Evolutionary conservation across 2,113 vertebrate genomes (phyloP), one percentile per base, ranked within the genome.

Genomic region (Ictalurus punctatus): DNA sequence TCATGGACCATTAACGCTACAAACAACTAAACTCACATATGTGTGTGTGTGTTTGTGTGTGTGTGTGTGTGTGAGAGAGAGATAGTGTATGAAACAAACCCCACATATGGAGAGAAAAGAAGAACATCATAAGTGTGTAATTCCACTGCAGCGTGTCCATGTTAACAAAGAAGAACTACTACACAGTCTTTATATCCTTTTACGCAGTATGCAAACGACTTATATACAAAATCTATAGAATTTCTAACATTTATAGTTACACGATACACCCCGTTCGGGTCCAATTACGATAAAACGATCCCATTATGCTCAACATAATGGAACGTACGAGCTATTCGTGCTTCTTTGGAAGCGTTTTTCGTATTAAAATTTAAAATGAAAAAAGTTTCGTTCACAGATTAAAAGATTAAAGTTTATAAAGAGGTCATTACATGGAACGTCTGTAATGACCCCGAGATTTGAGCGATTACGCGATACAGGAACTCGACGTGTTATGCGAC

Each of bases 1-100:
- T 34, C 80, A 82, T 59, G 56, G 81, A 83, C 56, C 34, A 61
- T 83, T 61, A 83, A 83, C 19, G 13, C 58, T 37, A 61, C 81
- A 61, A 59, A 83, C 81, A 83, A 40, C 56, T 25, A 37, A 37
- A 61, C n/a, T 56, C 27, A 21, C 79, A 34, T 21, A 3, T 23
- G 2, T 14, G 17, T 59, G 54, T 59, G 30, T 59, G 30, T 82
- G 56, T 58, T 30, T 54, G 48, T 74, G 34, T 73, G 69, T 65
- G 23, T 65, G 54, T 56, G 54, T 82, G 56, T 59, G 80, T 40
- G 71, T 1, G 19, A 4, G 19, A 37, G 69, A 19, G 16, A 37
- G 19, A 16, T 37, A 1, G 73, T 25, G 23, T 52, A 25, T n/a
- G 25, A 4, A 21, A 80, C 0, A 52, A 52, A 52, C 44, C 44